phyloP scores from a whole-genome alignment of 2,797 vertebrate genomes.

The Bothrops alternatus region DNA sequence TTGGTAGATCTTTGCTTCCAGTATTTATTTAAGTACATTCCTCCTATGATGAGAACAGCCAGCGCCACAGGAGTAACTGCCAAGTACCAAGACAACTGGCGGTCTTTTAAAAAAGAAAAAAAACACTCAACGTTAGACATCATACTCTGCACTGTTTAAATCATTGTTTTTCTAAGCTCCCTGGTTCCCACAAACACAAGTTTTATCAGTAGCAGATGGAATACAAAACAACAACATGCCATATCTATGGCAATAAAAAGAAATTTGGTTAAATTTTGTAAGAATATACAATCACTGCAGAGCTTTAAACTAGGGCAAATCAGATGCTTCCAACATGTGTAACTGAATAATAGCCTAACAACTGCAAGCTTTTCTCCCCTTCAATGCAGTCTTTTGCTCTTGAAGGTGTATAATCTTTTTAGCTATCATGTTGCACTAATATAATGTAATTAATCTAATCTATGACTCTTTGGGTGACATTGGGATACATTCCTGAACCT shows the following conservation, averaged over 20 bases:
- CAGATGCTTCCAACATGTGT: not conserved
- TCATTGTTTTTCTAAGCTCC: not conserved
- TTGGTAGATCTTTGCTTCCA: conserved; percentile 56
- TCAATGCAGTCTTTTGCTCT: not conserved
- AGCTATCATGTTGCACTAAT: not conserved
- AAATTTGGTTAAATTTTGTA: not conserved
- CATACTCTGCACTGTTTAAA: not conserved
- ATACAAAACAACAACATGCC: not conserved
- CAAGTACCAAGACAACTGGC: conserved; percentile 66
- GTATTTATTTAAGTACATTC: conserved; percentile 58
- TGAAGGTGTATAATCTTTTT: not conserved
- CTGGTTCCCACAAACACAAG: not conserved
- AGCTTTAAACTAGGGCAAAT: not conserved
- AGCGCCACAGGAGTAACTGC: conserved; percentile 57
- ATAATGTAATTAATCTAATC: not conserved
- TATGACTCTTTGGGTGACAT: not conserved
- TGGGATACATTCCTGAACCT: not conserved
- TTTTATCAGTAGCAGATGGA: not conserved
- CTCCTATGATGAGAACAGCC: conserved; percentile 55
- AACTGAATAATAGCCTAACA: not conserved
- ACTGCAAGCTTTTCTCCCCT: not conserved
- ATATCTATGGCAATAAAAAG: not conserved
- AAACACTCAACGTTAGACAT: not conserved
- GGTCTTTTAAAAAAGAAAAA: conserved; percentile 60
- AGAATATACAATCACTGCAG: not conserved